Percentiles rank a stretch among this genome's conserved stretches.
These are phyloP conservation scores for Tanytarsus gracilentus DNA, from an alignment of 2,888 invertebrate species.

Conservation along the genomic window DNA sequence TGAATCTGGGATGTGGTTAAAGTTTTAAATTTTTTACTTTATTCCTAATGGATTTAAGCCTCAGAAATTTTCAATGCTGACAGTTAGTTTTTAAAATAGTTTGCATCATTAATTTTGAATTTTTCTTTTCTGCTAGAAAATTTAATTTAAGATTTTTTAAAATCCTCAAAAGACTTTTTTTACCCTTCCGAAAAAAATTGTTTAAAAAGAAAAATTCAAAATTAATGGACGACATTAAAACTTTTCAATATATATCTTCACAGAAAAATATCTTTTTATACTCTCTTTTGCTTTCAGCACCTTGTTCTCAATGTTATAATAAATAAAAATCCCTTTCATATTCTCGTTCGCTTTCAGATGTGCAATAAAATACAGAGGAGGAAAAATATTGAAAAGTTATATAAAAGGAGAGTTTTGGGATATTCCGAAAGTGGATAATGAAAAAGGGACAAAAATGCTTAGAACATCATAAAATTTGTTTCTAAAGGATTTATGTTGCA, in stretches of 20 bases:
- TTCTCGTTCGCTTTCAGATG: background rate
- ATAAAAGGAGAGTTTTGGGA: too few species aligned
- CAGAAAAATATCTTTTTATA: background rate
- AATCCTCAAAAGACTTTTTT: background rate
- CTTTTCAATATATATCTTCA: too few species aligned
- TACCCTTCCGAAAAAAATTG: too few species aligned
- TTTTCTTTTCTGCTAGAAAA: too few species aligned
- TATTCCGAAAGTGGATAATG: background rate
- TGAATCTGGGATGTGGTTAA: background rate
- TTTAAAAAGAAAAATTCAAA: too few species aligned
- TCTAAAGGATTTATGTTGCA: slow-evolving; percentile 4
- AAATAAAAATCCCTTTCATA: background rate
- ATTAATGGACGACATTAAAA: too few species aligned
- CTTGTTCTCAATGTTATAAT: background rate
- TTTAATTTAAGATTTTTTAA: too few species aligned
- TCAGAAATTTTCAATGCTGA: too few species aligned
- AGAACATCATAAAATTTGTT: slow-evolving; percentile 5
- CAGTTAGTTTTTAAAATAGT: too few species aligned
- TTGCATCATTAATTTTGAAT: too few species aligned
- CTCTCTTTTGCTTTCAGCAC: background rate
- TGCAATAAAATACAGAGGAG: background rate
- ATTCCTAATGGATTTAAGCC: too few species aligned
- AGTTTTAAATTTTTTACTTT: background rate
- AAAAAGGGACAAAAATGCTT: background rate
- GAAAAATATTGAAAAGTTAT: too few species aligned